These are phyloP conservation scores for Oceanodroma tethys DNA, from an alignment of 2,113 vertebrate genomes.

Conservation along the genomic window DNA sequence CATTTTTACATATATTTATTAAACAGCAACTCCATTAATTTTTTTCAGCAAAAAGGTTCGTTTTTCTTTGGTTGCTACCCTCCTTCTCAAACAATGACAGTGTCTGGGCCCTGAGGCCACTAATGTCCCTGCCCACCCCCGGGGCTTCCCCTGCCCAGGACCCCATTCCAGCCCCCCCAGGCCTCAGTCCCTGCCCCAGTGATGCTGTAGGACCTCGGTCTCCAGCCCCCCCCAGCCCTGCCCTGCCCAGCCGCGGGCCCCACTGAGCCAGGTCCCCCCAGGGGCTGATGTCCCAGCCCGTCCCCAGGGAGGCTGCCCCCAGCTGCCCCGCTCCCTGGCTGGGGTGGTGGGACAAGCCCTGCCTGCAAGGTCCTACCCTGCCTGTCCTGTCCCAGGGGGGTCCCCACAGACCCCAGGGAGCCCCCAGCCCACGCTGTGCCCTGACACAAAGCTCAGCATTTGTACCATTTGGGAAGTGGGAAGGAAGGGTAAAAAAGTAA, in stretches of 20 bases:
- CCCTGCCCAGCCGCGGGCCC: not conserved
- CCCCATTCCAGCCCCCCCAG: not conserved
- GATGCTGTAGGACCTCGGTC: not conserved
- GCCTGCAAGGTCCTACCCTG: not conserved
- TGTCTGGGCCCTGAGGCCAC: no score
- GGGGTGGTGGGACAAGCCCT: not conserved
- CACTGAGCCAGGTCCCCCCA: not conserved
- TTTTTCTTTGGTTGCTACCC: not conserved
- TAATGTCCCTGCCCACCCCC: not conserved
- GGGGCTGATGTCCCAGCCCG: accelerated
- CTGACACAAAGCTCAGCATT: not conserved
- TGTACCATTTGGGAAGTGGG: not conserved
- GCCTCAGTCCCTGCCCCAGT: not conserved
- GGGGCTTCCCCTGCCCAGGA: not conserved
- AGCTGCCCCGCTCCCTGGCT: accelerated
- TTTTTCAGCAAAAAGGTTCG: not conserved
- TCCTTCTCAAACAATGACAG: not conserved
- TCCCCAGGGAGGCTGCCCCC: not conserved
- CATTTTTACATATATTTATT: not conserved
- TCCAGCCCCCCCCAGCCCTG: not conserved
- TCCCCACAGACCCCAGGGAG: not conserved
- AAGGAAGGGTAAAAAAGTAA: not conserved
- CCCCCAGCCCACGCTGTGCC: accelerated
- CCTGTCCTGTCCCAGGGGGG: not conserved
- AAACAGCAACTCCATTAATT: not conserved